Evolutionary conservation across 2,797 vertebrate species (phyloP).

Genomic region (Choloepus didactylus): DNA sequence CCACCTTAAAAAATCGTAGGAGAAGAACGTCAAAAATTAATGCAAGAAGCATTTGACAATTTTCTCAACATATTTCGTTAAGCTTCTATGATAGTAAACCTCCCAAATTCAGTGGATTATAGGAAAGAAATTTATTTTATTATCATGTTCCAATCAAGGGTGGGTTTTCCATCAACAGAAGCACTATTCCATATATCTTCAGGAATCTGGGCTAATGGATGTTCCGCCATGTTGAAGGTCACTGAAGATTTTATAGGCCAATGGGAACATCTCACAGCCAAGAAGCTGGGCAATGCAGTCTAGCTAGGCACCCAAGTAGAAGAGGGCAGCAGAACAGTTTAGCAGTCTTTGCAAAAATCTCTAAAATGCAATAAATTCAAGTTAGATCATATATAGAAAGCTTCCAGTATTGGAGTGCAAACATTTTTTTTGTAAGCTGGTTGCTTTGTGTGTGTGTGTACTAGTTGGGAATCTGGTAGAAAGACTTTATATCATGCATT

Average conservation of each 20-base stretch:
- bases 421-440: too few species aligned
- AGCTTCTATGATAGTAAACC: not conserved
- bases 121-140: not conserved
- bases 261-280: not conserved
- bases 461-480: not conserved
- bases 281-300: too few species aligned
- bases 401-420: too few species aligned
- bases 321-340: not conserved
- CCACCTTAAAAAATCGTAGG: not conserved
- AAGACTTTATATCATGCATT: not conserved
- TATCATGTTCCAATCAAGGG: not conserved
- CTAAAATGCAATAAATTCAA: not conserved
- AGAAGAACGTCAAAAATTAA: not conserved
- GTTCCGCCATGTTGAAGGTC: not conserved
- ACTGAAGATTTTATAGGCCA: not conserved
- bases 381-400: not conserved
- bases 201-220: not conserved
- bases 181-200: not conserved
- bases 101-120: not conserved
- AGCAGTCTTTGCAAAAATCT: not conserved
- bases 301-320: not conserved
- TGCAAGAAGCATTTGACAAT: not conserved
- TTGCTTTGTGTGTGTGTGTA: not conserved
- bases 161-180: not conserved
- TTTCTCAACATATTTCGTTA: not conserved